A percentile compares a stretch with the other conserved stretches of the same genome.
phyloP scores from a whole-genome alignment of 2,888 invertebrate genomes.

The Lissonota sp. region DNA sequence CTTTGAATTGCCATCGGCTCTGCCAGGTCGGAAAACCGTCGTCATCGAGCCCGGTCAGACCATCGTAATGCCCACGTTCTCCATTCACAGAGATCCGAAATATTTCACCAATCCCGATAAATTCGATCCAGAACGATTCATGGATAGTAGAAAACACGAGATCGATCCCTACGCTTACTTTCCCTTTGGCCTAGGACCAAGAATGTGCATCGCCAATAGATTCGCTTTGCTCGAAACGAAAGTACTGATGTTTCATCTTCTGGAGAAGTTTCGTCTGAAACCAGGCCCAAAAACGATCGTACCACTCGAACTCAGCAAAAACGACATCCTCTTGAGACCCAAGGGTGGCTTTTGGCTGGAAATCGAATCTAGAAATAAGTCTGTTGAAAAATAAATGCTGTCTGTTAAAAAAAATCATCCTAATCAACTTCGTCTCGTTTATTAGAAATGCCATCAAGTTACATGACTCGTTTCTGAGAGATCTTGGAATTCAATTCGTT shows the following conservation, averaged over 20 bases:
- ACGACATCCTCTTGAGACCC: slow-evolving; percentile 44
- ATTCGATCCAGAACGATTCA: slow-evolving; percentile 82
- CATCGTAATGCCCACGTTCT: slow-evolving; percentile 74
- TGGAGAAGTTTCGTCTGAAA: slow-evolving; percentile 60
- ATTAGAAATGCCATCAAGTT: not conserved
- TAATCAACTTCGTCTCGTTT: too few species aligned
- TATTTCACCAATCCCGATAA: slow-evolving; percentile 79
- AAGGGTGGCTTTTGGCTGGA: slow-evolving; percentile 70
- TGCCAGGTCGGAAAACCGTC: slow-evolving; percentile 53
- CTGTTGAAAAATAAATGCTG: not conserved
- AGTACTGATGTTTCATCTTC: slow-evolving; percentile 65
- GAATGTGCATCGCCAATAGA: slow-evolving; percentile 78
- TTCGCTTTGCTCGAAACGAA: slow-evolving; percentile 70
- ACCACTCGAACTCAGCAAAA: slow-evolving; percentile 59
- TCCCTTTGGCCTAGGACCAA: slow-evolving; percentile 78
- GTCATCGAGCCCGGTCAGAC: slow-evolving; percentile 72
- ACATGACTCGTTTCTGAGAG: too few species aligned
- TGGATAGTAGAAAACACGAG: slow-evolving; percentile 52
- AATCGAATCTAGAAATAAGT: slow-evolving; percentile 34
- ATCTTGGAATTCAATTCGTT: too few species aligned
- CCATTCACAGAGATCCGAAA: slow-evolving; percentile 77
- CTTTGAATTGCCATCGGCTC: slow-evolving; percentile 54
- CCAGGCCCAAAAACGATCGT: slow-evolving; percentile 61
- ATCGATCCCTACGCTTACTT: slow-evolving; percentile 26
- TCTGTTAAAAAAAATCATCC: too few species aligned